Evolutionary conservation across 2,113 vertebrate genomes (phyloP).

Genomic region (Halichoeres trimaculatus): DNA sequence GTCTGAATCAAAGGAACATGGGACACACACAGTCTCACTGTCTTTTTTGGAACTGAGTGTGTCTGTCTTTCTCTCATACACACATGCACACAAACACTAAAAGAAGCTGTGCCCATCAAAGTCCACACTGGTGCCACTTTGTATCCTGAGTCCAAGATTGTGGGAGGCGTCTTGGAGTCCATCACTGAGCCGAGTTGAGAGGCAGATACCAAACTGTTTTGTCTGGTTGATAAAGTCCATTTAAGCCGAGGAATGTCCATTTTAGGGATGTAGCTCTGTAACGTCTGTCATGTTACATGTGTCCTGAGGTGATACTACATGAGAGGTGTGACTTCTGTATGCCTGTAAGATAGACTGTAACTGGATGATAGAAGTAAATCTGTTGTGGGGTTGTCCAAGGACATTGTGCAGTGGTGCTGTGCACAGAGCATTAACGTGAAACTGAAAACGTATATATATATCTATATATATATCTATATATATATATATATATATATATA

Average conservation of each 20-base stretch:
- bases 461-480: too few species aligned
- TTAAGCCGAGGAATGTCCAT: slow-evolving; percentile 42
- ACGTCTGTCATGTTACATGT: slow-evolving; percentile 12
- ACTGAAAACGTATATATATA: too few species aligned
- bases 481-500: too few species aligned
- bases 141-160: slow-evolving; percentile 52
- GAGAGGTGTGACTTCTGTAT: slow-evolving; percentile 1
- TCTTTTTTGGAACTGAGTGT: slow-evolving; percentile 15
- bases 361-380: not conserved
- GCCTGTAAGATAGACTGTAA: too few species aligned
- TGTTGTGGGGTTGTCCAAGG: not conserved
- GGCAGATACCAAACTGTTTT: slow-evolving; percentile 52
- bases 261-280: slow-evolving; percentile 24
- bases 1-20: slow-evolving; percentile 34
- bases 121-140: slow-evolving; percentile 26
- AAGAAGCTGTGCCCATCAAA: too few species aligned
- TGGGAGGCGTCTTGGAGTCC: slow-evolving; percentile 51
- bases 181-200: slow-evolving; percentile 59
- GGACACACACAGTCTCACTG: slow-evolving; percentile 7
- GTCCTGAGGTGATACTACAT: slow-evolving; percentile 7
- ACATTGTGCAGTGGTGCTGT: not conserved
- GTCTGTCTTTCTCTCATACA: not conserved
- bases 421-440: not conserved
- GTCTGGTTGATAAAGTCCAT: slow-evolving; percentile 49
- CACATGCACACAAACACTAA: slow-evolving; percentile 9